Percentiles rank a stretch among this genome's conserved stretches.
These are phyloP conservation scores for Pomatorhinus ruficollis DNA, from an alignment of 2,113 vertebrate species.

Conservation along the genomic window DNA sequence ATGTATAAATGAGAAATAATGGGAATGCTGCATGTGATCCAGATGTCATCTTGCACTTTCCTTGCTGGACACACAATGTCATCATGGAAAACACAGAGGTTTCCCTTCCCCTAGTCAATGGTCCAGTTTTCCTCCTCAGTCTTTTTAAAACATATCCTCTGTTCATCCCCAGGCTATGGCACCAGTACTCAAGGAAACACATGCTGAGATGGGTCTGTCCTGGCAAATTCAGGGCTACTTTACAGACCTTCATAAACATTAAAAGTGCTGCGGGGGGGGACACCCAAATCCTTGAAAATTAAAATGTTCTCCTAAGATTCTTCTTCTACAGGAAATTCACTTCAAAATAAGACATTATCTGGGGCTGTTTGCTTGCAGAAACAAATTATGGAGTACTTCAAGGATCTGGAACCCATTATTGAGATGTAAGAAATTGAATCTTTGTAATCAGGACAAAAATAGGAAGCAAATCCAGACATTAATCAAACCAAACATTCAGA, in stretches of 20 bases:
- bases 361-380: neutral
- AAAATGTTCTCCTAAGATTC: neutral
- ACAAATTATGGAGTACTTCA: neutral
- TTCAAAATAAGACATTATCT: neutral
- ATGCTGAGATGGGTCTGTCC: neutral
- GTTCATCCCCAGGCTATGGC: neutral
- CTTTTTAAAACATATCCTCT: neutral
- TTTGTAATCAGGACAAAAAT: slow-evolving; percentile 7
- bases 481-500: neutral
- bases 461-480: neutral
- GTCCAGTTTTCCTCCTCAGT: neutral
- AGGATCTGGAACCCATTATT: slow-evolving; percentile 19
- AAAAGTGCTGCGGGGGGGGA: neutral
- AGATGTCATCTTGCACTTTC: neutral
- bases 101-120: neutral
- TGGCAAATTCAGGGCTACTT: neutral
- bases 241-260: neutral
- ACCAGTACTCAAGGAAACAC: neutral
- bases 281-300: neutral
- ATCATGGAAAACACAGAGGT: neutral
- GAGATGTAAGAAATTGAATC: neutral
- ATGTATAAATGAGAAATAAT: neutral
- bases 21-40: neutral
- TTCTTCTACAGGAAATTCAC: neutral
- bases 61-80: neutral